Percentiles rank a stretch among this genome's conserved stretches.
Conservation (phyloP, 2,113 vertebrate species). For the Irena cyanogastra region DNA sequence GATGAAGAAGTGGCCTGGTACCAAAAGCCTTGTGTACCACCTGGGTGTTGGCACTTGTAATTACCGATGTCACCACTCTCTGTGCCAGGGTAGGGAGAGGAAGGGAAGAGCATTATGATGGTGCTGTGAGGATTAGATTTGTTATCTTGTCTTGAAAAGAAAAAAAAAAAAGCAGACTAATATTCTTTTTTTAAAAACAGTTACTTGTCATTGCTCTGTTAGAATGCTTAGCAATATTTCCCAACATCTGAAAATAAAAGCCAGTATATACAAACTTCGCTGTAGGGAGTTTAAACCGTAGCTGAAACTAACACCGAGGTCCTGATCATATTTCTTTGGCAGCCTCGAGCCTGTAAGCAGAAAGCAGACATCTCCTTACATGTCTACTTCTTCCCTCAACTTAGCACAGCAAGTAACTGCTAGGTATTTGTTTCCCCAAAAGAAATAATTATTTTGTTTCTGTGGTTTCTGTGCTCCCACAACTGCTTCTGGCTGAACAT, state of each 20-base stretch:
- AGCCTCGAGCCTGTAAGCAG: background rate
- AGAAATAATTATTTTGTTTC: background rate
- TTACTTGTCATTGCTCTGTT: background rate
- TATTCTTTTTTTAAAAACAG: background rate
- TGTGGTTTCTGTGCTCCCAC: background rate
- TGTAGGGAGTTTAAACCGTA: background rate
- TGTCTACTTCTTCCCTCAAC: background rate
- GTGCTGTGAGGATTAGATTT: background rate
- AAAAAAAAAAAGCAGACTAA: background rate
- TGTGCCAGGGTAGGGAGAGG: background rate
- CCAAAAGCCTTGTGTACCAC: background rate
- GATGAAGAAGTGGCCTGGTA: background rate
- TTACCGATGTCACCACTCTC: background rate
- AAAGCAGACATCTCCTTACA: constrained; percentile 7
- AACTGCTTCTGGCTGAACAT: background rate
- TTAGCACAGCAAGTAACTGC: background rate
- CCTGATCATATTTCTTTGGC: constrained; percentile 12
- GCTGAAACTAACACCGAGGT: background rate
- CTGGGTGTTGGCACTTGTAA: background rate
- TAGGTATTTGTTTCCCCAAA: background rate
- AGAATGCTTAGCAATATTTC: background rate
- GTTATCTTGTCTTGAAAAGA: background rate
- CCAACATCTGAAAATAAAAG: background rate
- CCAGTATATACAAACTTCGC: background rate
- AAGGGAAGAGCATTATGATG: background rate